Percentiles rank a stretch among this genome's conserved stretches.
phyloP scores from a whole-genome alignment of 2,797 vertebrate genomes.

The Microtus californicus region DNA sequence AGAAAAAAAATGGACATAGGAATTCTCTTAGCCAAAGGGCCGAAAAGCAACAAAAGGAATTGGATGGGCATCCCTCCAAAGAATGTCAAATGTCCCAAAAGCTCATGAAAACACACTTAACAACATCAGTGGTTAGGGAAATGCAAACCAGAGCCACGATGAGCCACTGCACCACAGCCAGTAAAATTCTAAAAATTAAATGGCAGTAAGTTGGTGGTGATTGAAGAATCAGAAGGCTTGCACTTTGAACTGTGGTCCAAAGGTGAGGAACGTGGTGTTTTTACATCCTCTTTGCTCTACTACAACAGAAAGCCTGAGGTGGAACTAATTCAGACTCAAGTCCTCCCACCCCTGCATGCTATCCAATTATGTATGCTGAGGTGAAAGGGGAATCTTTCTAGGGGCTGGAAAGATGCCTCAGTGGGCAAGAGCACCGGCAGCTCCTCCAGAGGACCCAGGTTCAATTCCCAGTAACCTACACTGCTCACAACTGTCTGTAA shows the following conservation, averaged over 20 bases:
- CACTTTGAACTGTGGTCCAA: not conserved
- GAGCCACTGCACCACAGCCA: not conserved
- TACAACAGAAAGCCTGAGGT: not conserved
- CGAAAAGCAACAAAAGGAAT: not conserved
- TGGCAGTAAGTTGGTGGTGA: not conserved
- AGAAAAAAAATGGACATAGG: not conserved
- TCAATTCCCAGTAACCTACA: not conserved
- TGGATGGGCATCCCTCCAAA: not conserved
- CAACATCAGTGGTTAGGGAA: not conserved
- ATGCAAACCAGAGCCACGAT: slow-evolving; percentile 12
- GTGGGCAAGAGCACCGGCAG: not conserved
- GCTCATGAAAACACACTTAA: not conserved
- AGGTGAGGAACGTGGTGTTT: not conserved
- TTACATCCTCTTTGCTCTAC: not conserved
- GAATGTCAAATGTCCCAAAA: not conserved
- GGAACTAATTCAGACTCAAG: not conserved
- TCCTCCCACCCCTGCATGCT: not conserved
- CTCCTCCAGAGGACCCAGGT: not conserved
- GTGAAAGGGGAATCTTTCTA: not conserved
- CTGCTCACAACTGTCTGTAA: not conserved
- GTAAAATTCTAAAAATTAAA: not conserved
- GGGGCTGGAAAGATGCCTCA: not conserved
- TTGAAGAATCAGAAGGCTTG: not conserved
- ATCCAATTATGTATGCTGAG: not conserved
- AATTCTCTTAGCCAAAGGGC: not conserved